Conservation (phyloP, 2,113 vertebrate genomes). For the Vicugna pacos region DNA sequence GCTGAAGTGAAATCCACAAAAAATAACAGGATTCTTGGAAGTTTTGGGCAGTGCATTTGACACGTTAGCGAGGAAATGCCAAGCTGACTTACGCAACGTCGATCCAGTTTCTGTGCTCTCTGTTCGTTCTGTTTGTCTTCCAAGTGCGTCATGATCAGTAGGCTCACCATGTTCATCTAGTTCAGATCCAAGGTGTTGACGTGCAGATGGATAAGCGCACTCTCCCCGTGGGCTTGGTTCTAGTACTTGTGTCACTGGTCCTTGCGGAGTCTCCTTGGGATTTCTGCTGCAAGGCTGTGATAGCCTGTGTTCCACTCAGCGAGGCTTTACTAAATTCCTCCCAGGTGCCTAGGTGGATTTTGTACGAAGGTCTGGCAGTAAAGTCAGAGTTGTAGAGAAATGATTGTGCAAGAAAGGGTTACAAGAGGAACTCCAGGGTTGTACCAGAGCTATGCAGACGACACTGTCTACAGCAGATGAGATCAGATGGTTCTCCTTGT, state of each 20-base stretch:
- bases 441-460: not conserved
- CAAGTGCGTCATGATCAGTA: not conserved
- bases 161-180: not conserved
- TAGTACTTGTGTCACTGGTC: not conserved
- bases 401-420: not conserved
- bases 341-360: accelerated
- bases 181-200: constrained; percentile 1
- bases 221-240: not conserved
- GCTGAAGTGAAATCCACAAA: not conserved
- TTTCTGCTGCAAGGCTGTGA: not conserved
- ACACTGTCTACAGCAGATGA: not conserved
- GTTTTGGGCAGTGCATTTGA: not conserved
- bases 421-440: not conserved
- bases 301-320: not conserved
- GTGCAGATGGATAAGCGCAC: not conserved
- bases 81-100: not conserved
- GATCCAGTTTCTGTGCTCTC: not conserved
- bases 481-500: not conserved
- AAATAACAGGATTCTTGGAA: not conserved
- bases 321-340: not conserved
- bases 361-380: accelerated
- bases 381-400: too few species aligned
- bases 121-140: constrained; percentile 2
- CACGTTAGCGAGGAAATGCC: constrained; percentile 11
- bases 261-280: not conserved